Conservation (phyloP, 1,140 invertebrate genomes). For the Penaeus japonicus region DNA sequence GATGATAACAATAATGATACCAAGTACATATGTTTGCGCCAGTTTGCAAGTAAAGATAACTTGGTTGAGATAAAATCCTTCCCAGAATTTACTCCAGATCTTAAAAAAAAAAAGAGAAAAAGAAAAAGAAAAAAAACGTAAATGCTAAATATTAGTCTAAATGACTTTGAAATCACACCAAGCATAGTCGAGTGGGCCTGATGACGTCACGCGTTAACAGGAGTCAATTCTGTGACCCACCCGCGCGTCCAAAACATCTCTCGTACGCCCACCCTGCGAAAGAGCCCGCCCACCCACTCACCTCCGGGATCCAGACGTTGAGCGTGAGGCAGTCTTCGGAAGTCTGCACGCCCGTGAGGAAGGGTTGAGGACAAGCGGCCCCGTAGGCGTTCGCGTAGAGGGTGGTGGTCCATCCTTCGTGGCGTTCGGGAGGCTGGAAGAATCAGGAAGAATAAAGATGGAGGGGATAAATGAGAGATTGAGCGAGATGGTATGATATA, state of each 20-base stretch:
- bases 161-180: too few relatives aligned
- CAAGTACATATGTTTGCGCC: too few relatives aligned
- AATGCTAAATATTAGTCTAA: too few relatives aligned
- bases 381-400: slow-evolving; percentile 65
- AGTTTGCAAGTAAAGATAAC: too few relatives aligned
- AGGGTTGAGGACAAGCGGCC: slow-evolving; percentile 68
- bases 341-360: slow-evolving; percentile 42
- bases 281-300: slow-evolving; percentile 54
- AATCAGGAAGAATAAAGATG: background rate
- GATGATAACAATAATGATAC: too few relatives aligned
- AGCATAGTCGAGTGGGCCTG: too few relatives aligned
- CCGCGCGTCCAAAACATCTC: background rate
- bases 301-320: slow-evolving; percentile 70
- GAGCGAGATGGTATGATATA: background rate
- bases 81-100: too few relatives aligned
- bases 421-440: slow-evolving; percentile 65
- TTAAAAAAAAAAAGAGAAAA: too few relatives aligned
- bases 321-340: slow-evolving; percentile 69
- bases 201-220: too few relatives aligned
- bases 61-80: too few relatives aligned
- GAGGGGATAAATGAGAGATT: background rate
- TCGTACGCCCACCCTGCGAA: background rate
- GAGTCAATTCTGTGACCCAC: background rate
- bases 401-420: slow-evolving; percentile 66
- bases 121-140: too few relatives aligned